These are phyloP conservation scores for Mus pahari DNA, from an alignment of 2,113 vertebrate genomes.

Conservation along the genomic window DNA sequence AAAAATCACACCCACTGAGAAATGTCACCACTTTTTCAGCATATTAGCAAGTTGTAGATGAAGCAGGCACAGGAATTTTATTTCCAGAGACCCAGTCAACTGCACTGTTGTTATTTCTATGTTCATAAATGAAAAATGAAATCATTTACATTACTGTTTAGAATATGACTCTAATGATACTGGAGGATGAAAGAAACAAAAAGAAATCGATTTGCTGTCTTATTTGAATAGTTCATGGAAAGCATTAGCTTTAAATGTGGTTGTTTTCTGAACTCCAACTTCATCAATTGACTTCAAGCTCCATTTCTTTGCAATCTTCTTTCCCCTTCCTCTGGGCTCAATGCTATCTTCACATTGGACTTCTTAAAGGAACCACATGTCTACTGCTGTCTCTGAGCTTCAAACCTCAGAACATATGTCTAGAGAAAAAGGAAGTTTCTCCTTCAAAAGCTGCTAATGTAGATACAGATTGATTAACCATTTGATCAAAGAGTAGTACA, in stretches of 20 bases:
- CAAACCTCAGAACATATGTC: neutral
- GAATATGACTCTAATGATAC: neutral
- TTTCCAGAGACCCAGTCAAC: neutral
- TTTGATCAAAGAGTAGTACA: neutral
- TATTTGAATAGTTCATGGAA: neutral
- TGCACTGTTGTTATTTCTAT: neutral
- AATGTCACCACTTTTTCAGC: neutral
- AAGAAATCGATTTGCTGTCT: neutral
- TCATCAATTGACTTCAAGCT: neutral
- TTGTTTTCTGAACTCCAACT: neutral
- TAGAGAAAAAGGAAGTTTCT: accelerated
- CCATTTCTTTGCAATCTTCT: neutral
- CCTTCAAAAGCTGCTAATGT: neutral
- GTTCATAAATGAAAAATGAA: neutral
- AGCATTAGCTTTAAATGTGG: neutral
- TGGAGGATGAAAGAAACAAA: neutral
- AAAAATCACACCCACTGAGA: neutral
- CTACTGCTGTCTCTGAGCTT: accelerated
- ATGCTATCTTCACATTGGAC: neutral
- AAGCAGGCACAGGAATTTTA: neutral
- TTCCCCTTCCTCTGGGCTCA: neutral
- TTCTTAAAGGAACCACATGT: neutral
- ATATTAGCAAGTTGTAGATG: neutral
- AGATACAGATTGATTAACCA: neutral
- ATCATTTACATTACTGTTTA: neutral